Conservation (phyloP, 2,888 invertebrate genomes). For the Tetropium fuscum region DNA sequence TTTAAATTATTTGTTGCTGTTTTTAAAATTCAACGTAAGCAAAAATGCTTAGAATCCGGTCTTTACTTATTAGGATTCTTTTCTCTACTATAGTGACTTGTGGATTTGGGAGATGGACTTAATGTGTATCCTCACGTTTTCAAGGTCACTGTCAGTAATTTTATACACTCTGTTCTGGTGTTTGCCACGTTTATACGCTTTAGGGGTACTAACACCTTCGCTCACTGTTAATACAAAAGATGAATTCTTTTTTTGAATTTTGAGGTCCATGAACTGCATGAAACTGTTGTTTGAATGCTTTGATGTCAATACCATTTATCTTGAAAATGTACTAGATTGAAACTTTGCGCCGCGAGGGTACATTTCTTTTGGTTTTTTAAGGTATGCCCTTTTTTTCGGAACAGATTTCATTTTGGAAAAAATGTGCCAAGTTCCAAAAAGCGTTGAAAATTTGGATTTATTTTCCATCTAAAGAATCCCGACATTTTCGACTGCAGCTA, state of each 20-base stretch:
- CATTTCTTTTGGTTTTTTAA: too few species aligned
- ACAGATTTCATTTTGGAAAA: too few species aligned
- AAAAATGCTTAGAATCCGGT: too few species aligned
- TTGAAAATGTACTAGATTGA: not conserved
- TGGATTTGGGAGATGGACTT: constrained; percentile 9
- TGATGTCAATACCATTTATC: not conserved
- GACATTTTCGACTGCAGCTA: not conserved
- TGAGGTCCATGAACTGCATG: not conserved
- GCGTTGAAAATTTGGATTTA: not conserved
- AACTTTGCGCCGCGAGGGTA: too few species aligned
- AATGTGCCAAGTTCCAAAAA: too few species aligned
- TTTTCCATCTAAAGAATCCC: not conserved
- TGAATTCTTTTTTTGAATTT: not conserved
- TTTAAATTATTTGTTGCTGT: too few species aligned
- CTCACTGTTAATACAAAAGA: not conserved
- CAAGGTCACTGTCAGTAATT: constrained; percentile 9
- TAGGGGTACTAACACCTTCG: not conserved
- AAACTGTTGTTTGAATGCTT: not conserved
- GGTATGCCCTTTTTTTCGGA: too few species aligned
- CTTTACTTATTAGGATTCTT: too few species aligned
- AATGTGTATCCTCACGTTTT: constrained; percentile 12
- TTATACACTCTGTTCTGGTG: constrained; percentile 6
- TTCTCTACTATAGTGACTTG: too few species aligned
- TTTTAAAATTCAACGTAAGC: too few species aligned
- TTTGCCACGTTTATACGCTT: not conserved